Evolutionary conservation across 2,113 vertebrate species (phyloP).

Genomic region (Egretta garzetta): DNA sequence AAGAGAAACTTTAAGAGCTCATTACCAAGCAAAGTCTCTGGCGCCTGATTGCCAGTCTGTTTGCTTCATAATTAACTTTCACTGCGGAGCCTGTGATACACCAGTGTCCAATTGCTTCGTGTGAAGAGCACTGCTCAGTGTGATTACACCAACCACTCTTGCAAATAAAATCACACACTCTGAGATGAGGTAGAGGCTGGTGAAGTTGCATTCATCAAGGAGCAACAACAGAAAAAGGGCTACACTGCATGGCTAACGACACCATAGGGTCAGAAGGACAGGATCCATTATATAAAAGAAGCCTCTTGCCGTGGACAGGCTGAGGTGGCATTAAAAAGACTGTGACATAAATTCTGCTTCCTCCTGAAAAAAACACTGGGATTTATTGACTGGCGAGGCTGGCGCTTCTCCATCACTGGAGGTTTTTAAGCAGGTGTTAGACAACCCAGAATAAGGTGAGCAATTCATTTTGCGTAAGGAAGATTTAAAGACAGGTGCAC

Average conservation of each 20-base stretch:
- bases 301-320: not conserved
- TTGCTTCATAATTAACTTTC: not conserved
- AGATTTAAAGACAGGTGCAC: not conserved
- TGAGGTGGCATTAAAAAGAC: not conserved
- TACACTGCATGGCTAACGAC: not conserved
- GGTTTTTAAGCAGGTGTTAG: not conserved
- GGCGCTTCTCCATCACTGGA: not conserved
- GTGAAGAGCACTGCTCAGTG: not conserved
- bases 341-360: not conserved
- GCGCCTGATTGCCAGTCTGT: not conserved
- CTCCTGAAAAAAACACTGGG: not conserved
- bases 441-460: not conserved
- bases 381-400: not conserved
- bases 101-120: fast-evolving
- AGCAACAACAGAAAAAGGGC: not conserved
- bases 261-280: not conserved
- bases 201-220: not conserved
- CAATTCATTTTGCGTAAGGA: not conserved
- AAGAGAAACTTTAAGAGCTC: not conserved
- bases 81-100: not conserved
- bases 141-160: not conserved
- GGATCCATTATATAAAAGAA: not conserved
- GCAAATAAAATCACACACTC: not conserved
- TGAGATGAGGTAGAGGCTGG: not conserved
- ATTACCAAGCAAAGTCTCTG: not conserved